Base-by-base conservation (phyloP, 2,888 invertebrate species). In the Alloplasta piceator region DNA sequence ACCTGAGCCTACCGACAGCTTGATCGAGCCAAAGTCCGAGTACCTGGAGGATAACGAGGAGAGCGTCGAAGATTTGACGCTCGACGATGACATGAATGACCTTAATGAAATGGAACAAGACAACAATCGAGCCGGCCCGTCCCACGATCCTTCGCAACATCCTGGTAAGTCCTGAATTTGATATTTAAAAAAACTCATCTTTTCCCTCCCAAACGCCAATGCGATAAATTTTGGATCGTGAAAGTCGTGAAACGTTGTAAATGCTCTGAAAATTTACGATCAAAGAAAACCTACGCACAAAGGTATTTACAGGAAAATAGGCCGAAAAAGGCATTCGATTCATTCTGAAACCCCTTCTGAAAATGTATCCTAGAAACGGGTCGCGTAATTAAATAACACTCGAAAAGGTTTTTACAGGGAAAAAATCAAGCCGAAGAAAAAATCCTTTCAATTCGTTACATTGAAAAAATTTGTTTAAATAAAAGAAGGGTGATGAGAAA, bases 41-140 rank as follows among this genome's bases (percentile, higher is more conserved):
- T 95, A 95, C 92, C 94, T 95, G 87, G 95, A 95, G 83, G 95
- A 95, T 88, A 93, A 93, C 84, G 95, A 95, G 87, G 96, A 96
- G 90, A 95, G 95, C 89, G 96, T 97, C 89, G 97, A 97, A 93
- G 97, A 97, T 93, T 95, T 97, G 92, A 97, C 97, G 84, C 93
- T 96, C 81, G 96, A 96, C 89, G 96, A 97, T 91, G 97, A 97
- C 83, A 92, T 93, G 92, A 93, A 92, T 89, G 95, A 95, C 90
- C 93, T 95, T 87, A 94, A 94, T 82, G 95, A 95, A 89, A 95
- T 96, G 92, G 96, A 95, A 92, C 94, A 94, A 92, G 95, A 96
- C 85, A 95, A 94, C 90, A 92, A 94, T 84, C 93, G 94, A 91
- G 95, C 96, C 88, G 96, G 96, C 91, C 95, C 96, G 88, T 93